These are phyloP conservation scores for Tadarida brasiliensis DNA, from an alignment of 2,797 vertebrate species.

Conservation along the genomic window DNA sequence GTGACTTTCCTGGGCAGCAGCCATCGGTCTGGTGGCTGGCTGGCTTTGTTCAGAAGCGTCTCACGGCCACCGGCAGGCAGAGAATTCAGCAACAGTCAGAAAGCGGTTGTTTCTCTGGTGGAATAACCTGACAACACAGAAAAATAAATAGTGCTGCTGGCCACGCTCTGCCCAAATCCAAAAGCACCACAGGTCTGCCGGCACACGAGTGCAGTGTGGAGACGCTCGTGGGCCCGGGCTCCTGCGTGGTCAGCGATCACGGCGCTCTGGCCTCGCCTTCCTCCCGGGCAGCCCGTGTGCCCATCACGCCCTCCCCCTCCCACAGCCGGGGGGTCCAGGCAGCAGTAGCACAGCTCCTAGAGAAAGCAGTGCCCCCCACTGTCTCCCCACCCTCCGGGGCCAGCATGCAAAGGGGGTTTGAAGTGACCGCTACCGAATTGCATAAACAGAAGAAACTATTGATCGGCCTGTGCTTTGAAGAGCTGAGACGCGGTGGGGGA, in stretches of 20 bases:
- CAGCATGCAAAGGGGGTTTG: slow-evolving; percentile 16
- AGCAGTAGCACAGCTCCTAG: no score
- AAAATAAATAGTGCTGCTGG: background rate
- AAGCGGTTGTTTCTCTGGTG: slow-evolving; percentile 27
- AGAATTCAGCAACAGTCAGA: background rate
- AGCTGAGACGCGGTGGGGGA: slow-evolving; percentile 41
- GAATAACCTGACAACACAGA: background rate
- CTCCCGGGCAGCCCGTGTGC: background rate
- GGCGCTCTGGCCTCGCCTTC: background rate
- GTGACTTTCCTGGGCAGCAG: background rate
- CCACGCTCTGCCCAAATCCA: background rate
- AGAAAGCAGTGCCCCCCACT: no score
- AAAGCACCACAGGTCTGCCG: background rate
- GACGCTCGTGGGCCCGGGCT: background rate
- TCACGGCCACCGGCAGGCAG: background rate
- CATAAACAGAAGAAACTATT: slow-evolving; percentile 58
- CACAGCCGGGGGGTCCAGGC: no score
- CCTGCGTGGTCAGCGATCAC: background rate
- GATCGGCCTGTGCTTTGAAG: slow-evolving; percentile 75
- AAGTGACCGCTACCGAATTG: slow-evolving; percentile 18
- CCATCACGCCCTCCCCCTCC: no score
- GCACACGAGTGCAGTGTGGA: background rate
- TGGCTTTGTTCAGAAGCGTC: background rate
- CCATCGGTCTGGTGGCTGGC: background rate
- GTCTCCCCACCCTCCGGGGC: no score